Base-by-base conservation (phyloP, 1,140 invertebrate genomes). In the Meloidogyne floridensis region DNA sequence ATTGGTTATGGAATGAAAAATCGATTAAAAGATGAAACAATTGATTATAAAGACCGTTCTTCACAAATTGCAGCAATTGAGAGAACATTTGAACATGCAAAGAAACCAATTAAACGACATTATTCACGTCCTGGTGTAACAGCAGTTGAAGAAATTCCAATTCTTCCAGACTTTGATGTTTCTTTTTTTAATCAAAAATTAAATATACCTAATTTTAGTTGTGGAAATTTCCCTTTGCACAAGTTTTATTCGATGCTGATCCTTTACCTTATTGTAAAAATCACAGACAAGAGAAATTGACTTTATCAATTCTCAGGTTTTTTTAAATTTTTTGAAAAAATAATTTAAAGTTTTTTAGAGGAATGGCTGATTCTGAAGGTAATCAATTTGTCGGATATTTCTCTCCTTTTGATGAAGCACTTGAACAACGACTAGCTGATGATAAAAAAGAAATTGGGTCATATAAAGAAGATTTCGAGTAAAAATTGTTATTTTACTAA, bases 371-470 rank as follows among this genome's bases (percentile, higher is more conserved):
- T 90, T 96, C 98, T 91, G 96, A 95, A 90, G 96, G 96, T 20
- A 96, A 98, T 91, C 96, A 98, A 90, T 98, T 98, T 92, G 96
- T 99, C 8, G 96, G 96, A 0, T 99, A 98, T 91, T 98, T 98
- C 91, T 92, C 98, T 81, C 97, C 97, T 2, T 95, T 95, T 42
- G 94, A 96, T 75, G 94, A 96, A 81, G 98, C 97, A 0, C 91
- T 98, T 81, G 92, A 93, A 51, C 85, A 85, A 76, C 54, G 47
- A 8, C 32, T 18, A 13, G 43, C 42, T 20, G 84, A 85, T 69
- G 47, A 83, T 15, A 75, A 65, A 71, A 75, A 86, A 69, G 82
- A 84, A 20, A 53, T 51, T 18, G 84, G 76, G 18, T 43, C 43
- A 9, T 77, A 86, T 32, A 86, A 76, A 53, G 85, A 85, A 15